Evolutionary conservation across 1,140 invertebrate genomes (phyloP), one percentile per base, ranked within the genome.

Genomic region (Heliconius himera): DNA sequence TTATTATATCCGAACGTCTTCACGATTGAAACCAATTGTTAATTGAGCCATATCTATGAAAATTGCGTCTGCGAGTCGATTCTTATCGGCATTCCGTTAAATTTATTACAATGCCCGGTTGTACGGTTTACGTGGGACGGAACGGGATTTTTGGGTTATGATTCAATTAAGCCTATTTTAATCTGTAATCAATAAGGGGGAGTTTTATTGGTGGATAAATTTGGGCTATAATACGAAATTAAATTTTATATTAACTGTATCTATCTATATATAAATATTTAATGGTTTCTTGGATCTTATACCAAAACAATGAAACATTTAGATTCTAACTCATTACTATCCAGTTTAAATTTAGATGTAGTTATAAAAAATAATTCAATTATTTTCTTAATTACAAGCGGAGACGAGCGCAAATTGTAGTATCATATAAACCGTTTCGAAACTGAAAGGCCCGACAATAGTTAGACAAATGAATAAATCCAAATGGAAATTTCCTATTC

Each of bases 391-490:
- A 76, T 49, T 8, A 51, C 51, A 49, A 71, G 22, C 11, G 13
- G 74, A 74, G 54, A 70, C 38, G 16, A 56, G 75, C 9, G 46
- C 41, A 33, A 74, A 41, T 16, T 20, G 5, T 22, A 29, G 73
- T 73, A 78, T 73, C 29, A 78, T 73, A 70, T 78, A 73, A 71
- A 72, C 60, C 77, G 75, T 78, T 80, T 74, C 88, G 83, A 86
- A 90, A 90, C 87, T 84, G 88, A 86, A 87, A 87, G 86, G 86
- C 84, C 90, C 89, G 90, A 94, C 91, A 94, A 94, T 93, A 91
- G 93, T 93, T 94, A 93, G 89, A 94, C 93, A 94, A 94, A 94
- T 94, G 93, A 93, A 94, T 93, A 94, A 94, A 93, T 94, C 89
- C 91, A 88, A 94, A 93, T 93, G 91, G 93, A 93, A 94, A 93